Percentiles rank a stretch among this genome's conserved stretches.
Conservation (phyloP, 2,113 vertebrate genomes). For the Blennius ocellaris region DNA sequence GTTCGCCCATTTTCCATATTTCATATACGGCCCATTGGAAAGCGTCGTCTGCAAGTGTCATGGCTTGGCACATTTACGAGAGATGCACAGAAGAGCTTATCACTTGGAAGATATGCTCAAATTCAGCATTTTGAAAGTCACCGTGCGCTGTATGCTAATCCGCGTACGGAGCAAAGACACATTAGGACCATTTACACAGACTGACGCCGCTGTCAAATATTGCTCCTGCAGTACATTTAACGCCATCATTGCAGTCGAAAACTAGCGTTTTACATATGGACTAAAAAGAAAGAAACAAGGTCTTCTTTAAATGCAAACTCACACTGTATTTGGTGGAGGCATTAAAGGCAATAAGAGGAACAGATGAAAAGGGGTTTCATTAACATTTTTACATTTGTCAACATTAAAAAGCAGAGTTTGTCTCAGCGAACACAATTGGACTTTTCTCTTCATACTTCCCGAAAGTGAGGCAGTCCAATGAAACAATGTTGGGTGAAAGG, state of each 20-base stretch:
- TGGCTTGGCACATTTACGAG: constrained; percentile 66
- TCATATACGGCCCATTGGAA: constrained; percentile 77
- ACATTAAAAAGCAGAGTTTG: too few species aligned
- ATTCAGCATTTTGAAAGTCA: constrained; percentile 62
- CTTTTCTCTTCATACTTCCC: too few species aligned
- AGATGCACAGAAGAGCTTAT: constrained; percentile 53
- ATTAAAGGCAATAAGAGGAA: too few species aligned
- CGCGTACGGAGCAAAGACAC: constrained; percentile 11
- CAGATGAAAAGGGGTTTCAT: too few species aligned
- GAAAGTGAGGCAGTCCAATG: too few species aligned
- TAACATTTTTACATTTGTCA: too few species aligned
- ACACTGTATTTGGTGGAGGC: too few species aligned
- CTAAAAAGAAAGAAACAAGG: background rate
- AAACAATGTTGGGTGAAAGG: too few species aligned
- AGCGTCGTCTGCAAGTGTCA: constrained; percentile 65
- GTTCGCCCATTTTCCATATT: constrained; percentile 75
- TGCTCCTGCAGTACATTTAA: accelerated
- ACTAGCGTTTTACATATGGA: background rate
- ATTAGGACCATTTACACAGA: background rate
- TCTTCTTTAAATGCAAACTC: too few species aligned
- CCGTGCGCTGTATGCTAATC: constrained; percentile 13
- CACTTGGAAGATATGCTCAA: constrained; percentile 63
- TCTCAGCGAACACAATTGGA: too few species aligned
- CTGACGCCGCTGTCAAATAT: background rate
- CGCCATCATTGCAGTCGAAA: background rate